Base-by-base conservation (phyloP, 2,888 invertebrate species). In the Heliconius aoede region DNA sequence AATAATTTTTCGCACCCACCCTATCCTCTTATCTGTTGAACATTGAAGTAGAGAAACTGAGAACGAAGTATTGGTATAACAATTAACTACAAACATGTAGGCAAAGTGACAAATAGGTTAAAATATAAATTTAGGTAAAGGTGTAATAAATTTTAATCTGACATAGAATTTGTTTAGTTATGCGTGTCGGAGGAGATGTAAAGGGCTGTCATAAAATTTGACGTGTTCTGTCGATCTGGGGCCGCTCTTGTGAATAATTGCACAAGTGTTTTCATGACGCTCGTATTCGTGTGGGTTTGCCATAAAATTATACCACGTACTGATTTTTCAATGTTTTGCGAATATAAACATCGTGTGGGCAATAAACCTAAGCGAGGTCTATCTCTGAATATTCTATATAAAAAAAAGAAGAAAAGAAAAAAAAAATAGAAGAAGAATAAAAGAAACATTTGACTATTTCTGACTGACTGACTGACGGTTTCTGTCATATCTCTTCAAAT, bases 131-230 rank as follows among this genome's bases (percentile, higher is more conserved):
- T 68, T 46, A 28, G 26, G 21, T 21, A 26, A 67, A 67, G 1
- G 28, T 51, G 21, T 55, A 69, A 51, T 68, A 18, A 60, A 18
- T 21, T 60, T 55, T 58, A 36, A 58, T 36, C 58, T 60, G 36
- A 72, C 55, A 72, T 32, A 60, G 21, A 72, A 72, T 36, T 32
- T 18, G 60, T 28, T 26, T 3, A 69, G 15, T 62, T 69, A 51
- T 24, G 51, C 32, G 46, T 51, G 32, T 61, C 32, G 24, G 69
- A 69, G 21, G 26, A 72, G 36, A 75, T 69, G 69, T 69, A 75
- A 67, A 32, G 83, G 85, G 84, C 83, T 86, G 85, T 89, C 91
- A 86, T 91, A 88, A 91, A 91, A 90, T 89, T 90, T 89, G 88
- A 88, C 89, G 88, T 89, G 88, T 89, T 86, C 86, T 84, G 83